A percentile compares a stretch with the other conserved stretches of the same genome.
Conservation (phyloP, 2,888 invertebrate genomes). For the Tineola bisselliella region DNA sequence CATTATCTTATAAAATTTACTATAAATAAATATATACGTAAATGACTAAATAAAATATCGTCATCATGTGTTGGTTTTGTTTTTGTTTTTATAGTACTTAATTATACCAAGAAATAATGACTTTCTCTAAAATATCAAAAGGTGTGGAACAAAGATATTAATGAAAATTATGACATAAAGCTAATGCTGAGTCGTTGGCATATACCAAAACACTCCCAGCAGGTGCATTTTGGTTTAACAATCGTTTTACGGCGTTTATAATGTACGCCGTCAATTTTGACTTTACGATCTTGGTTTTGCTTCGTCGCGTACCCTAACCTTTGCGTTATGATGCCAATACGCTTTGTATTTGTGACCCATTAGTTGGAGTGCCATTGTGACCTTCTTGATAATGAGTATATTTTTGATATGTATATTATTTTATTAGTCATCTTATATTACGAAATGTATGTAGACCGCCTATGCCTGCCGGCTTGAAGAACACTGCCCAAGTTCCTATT, state of each 20-base stretch:
- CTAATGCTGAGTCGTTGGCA: neutral
- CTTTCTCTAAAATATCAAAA: neutral
- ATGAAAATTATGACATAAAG: neutral
- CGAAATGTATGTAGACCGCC: too few species aligned
- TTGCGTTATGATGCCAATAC: neutral
- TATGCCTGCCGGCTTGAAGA: too few species aligned
- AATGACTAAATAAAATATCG: too few species aligned
- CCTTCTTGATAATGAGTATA: neutral
- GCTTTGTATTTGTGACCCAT: neutral
- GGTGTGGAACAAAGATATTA: neutral
- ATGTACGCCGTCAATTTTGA: conserved; percentile 43
- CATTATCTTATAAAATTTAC: too few species aligned
- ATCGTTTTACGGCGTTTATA: conserved; percentile 36
- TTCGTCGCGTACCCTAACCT: conserved; percentile 20
- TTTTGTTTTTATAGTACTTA: too few species aligned
- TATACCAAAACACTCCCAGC: conserved; percentile 15
- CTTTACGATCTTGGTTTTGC: conserved; percentile 38
- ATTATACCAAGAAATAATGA: too few species aligned
- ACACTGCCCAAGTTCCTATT: too few species aligned
- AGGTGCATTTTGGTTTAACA: conserved; percentile 27
- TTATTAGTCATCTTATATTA: too few species aligned
- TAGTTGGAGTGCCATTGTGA: neutral
- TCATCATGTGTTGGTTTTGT: too few species aligned
- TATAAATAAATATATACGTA: too few species aligned
- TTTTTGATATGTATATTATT: too few species aligned